Conservation (phyloP, 2,113 vertebrate species). For the Paratilapia polleni region DNA sequence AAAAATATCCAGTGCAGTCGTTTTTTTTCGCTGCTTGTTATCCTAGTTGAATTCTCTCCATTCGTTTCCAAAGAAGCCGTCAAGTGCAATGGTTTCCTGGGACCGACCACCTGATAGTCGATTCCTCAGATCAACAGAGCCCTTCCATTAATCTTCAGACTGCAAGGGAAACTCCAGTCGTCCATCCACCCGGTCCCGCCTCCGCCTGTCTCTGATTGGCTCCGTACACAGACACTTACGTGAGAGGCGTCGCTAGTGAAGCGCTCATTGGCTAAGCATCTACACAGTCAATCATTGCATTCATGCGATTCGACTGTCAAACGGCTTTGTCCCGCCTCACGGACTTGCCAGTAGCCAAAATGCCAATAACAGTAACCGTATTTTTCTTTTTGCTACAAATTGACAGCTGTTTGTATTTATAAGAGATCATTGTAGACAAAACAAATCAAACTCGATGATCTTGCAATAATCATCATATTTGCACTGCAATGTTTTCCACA, state of each 20-base stretch:
- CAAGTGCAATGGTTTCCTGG: conserved; percentile 50
- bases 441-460: not conserved
- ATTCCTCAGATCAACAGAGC: conserved; percentile 77
- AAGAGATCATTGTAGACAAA: not conserved
- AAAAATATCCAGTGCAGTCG: conserved; percentile 10
- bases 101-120: conserved; percentile 68
- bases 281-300: conserved; percentile 25
- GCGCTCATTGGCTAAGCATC: conserved; percentile 58
- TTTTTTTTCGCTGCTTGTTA: not conserved
- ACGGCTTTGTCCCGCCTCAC: conserved; percentile 54
- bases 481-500: not conserved
- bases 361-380: conserved; percentile 23
- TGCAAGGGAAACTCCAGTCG: conserved; percentile 83
- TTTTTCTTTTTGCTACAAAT: conserved; percentile 40
- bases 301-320: conserved; percentile 66
- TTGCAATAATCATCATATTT: not conserved
- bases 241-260: not conserved
- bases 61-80: conserved; percentile 44
- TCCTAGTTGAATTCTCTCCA: conserved; percentile 26
- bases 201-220: conserved; percentile 54
- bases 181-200: conserved; percentile 66
- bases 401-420: not conserved
- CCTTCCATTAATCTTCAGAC: conserved; percentile 83
- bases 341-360: conserved; percentile 57
- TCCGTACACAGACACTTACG: not conserved